phyloP scores from a whole-genome alignment of 2,113 vertebrate species.

The Bagarius yarrelli region DNA sequence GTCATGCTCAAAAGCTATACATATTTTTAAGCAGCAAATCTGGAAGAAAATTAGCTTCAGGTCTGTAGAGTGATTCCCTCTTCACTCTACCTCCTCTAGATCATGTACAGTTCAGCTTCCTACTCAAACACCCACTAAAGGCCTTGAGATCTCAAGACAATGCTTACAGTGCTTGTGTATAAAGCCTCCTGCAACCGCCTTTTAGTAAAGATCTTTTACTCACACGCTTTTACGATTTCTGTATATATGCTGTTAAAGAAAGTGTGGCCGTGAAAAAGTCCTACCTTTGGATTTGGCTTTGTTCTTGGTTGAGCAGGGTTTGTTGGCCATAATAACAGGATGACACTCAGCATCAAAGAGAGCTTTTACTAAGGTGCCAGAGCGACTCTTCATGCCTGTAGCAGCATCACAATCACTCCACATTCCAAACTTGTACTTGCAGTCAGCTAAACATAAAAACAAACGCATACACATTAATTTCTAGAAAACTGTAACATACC shows the following conservation, averaged over 20 bases:
- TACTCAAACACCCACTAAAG: slow-evolving; percentile 49
- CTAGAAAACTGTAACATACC: not conserved
- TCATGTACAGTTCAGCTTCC: slow-evolving; percentile 41
- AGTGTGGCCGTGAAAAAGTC: not conserved
- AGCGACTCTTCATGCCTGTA: slow-evolving; percentile 74
- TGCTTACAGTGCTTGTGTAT: slow-evolving; percentile 15
- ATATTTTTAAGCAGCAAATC: slow-evolving; percentile 6
- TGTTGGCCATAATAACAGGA: slow-evolving; percentile 78
- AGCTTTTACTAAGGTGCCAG: slow-evolving; percentile 81
- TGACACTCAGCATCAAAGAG: slow-evolving; percentile 84
- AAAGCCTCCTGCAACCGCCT: not conserved
- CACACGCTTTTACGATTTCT: too few relatives aligned
- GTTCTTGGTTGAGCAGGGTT: slow-evolving; percentile 79
- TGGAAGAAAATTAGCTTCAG: slow-evolving; percentile 16
- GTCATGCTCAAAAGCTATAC: not conserved
- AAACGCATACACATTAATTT: not conserved
- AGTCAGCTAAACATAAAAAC: slow-evolving; percentile 74
- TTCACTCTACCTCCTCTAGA: slow-evolving; percentile 19
- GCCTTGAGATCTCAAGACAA: slow-evolving; percentile 35
- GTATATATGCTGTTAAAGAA: too few relatives aligned
- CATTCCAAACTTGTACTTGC: slow-evolving; percentile 87
- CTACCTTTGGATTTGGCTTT: slow-evolving; percentile 85
- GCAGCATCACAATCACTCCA: slow-evolving; percentile 83
- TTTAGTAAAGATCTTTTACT: too few relatives aligned
- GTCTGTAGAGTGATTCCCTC: slow-evolving; percentile 22